A percentile compares a stretch with the other conserved stretches of the same genome.
These are phyloP conservation scores for Hippolais icterina DNA, from an alignment of 2,113 vertebrate species.

Conservation along the genomic window DNA sequence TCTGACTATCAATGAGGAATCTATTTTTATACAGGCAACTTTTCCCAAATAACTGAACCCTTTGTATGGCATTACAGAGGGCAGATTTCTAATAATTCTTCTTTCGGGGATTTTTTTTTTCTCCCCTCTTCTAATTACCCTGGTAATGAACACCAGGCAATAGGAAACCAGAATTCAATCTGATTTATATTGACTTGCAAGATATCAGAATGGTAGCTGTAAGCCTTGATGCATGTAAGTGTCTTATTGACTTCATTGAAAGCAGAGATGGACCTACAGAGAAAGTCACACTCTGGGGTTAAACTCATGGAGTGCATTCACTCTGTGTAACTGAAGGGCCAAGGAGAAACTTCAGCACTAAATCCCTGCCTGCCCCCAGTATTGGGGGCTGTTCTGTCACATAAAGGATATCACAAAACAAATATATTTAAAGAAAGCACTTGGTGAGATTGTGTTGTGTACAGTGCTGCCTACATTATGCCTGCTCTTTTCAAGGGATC, in stretches of 20 bases:
- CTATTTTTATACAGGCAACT: conserved; percentile 39
- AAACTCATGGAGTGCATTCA: not conserved
- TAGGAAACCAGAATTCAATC: not conserved
- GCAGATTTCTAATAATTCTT: not conserved
- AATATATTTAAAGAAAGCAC: not conserved
- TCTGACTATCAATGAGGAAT: conserved; percentile 37
- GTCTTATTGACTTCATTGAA: not conserved
- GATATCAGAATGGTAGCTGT: not conserved
- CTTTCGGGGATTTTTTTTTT: not conserved
- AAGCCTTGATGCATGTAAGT: not conserved
- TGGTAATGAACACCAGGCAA: not conserved
- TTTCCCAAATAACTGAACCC: not conserved
- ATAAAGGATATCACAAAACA: not conserved
- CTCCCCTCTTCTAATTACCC: not conserved
- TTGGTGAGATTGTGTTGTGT: not conserved
- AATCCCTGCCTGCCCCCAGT: not conserved
- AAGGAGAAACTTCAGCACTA: not conserved
- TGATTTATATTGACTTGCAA: not conserved
- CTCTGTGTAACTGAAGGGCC: not conserved
- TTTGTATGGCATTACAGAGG: not conserved
- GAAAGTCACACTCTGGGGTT: not conserved
- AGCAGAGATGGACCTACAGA: not conserved
- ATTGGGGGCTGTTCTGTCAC: not conserved
- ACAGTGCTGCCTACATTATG: not conserved
- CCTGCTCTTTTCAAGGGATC: not conserved